Evolutionary conservation across 2,113 vertebrate species (phyloP).

Genomic region (Hemiprocne comata): DNA sequence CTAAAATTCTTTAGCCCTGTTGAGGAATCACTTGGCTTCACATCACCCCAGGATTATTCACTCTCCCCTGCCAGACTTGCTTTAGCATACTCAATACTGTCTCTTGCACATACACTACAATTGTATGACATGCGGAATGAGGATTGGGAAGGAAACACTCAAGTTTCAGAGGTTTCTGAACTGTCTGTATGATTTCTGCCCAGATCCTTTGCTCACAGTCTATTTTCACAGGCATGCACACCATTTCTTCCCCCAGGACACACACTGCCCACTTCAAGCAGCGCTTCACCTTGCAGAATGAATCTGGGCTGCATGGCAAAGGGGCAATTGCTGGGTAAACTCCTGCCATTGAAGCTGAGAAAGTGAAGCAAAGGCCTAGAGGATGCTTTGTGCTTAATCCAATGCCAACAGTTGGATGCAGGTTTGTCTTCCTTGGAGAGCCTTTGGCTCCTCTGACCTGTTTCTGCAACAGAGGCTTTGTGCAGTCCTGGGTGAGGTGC

Average conservation of each 20-base stretch:
- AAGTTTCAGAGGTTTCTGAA: neutral
- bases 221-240: neutral
- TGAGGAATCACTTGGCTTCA: neutral
- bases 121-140: neutral
- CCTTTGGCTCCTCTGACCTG: neutral
- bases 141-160: neutral
- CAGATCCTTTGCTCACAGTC: neutral
- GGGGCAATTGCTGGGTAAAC: neutral
- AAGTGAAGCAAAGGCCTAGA: neutral
- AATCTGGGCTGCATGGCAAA: neutral
- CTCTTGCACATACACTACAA: rapidly evolving
- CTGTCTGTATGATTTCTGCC: neutral
- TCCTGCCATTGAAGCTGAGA: neutral
- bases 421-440: neutral
- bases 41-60: neutral
- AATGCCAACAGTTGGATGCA: neutral
- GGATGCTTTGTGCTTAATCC: neutral
- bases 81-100: neutral
- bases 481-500: neutral
- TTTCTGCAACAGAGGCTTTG: neutral
- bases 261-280: neutral
- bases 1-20: neutral
- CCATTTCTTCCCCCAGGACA: neutral
- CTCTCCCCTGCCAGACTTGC: neutral
- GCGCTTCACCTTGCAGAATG: neutral